These are phyloP conservation scores for Pipra filicauda DNA, from an alignment of 2,113 vertebrate genomes.

Conservation along the genomic window DNA sequence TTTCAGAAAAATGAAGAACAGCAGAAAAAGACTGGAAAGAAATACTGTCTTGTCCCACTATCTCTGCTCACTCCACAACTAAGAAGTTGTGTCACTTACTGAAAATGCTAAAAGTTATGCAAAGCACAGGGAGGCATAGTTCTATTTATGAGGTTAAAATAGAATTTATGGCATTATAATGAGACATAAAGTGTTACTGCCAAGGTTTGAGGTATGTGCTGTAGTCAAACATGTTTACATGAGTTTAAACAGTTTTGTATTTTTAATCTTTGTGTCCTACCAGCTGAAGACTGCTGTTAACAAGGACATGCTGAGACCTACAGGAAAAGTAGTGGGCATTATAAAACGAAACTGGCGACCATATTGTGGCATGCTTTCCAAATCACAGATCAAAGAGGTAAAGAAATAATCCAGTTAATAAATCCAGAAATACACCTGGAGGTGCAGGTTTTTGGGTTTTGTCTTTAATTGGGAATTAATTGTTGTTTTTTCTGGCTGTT, in stretches of 20 bases:
- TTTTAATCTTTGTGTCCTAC: neutral
- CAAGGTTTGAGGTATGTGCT: neutral
- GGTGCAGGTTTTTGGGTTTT: neutral
- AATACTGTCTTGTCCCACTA: neutral
- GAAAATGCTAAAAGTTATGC: neutral
- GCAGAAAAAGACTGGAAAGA: neutral
- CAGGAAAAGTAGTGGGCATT: conserved; percentile 91
- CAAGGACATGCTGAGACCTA: conserved; percentile 81
- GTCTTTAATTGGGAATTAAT: neutral
- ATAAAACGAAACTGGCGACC: conserved; percentile 97
- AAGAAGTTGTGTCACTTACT: neutral
- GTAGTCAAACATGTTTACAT: accelerated
- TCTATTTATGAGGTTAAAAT: neutral
- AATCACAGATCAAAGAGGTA: conserved; percentile 94
- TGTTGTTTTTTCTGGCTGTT: neutral
- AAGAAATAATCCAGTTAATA: neutral
- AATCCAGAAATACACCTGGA: no score
- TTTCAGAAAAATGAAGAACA: neutral
- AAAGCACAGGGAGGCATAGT: neutral
- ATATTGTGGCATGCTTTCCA: conserved; percentile 92
- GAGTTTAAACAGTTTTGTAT: neutral
- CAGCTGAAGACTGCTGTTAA: conserved; percentile 76
- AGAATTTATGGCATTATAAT: neutral
- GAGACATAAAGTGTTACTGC: neutral
- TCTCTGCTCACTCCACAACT: neutral